Evolutionary conservation across 2,888 invertebrate species (phyloP), one percentile per base, ranked within the genome.

Genomic region (Drosophila fulvimacula): DNA sequence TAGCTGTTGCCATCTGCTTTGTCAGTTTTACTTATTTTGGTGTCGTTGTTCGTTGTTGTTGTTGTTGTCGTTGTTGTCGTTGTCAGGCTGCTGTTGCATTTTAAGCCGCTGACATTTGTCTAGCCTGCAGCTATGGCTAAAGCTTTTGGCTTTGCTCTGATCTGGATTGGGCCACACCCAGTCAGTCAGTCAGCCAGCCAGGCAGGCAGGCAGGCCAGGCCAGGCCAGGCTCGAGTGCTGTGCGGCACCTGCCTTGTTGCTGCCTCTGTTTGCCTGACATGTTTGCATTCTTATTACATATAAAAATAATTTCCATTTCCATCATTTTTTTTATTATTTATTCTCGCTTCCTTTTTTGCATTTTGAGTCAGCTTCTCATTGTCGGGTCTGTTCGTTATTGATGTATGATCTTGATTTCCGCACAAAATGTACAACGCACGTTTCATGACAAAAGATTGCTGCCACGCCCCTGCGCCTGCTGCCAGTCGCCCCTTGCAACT

Each of bases 371-470:
- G 56, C 41, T 74, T 58, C 76, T 73, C 78, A 85, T 85, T 87
- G 87, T 88, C 76, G 77, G 69, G 68, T 80, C 32, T 48, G 32
- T 83, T 79, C 83, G 81, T 86, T 87, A 83, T 87, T 89, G 89
- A 89, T 87, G 89, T 74, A 85, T 77, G 87, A 83, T 88, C 88
- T 89, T 78, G 86, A 82, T 84, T 84, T 76, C 81, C 66, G 69
- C 48, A 74, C 61, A 62, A 62, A 48, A 61, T 64, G 65, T 69
- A 71, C 68, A 73, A 79, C 66, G 60, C 57, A 73, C 65, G 66
- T 58, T 52, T 41, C 55, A 67, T 55, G 71, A 84, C 81, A 84
- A 88, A 82, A 86, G 81, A 55, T 55, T 64, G 49, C 46, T 30
- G 41, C 41, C 15, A 7, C 24, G 34, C 24, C 19, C 34, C 48